Evolutionary conservation across 2,888 invertebrate genomes (phyloP), one percentile per base, ranked within the genome.

Genomic region (Napeogenes inachia): DNA sequence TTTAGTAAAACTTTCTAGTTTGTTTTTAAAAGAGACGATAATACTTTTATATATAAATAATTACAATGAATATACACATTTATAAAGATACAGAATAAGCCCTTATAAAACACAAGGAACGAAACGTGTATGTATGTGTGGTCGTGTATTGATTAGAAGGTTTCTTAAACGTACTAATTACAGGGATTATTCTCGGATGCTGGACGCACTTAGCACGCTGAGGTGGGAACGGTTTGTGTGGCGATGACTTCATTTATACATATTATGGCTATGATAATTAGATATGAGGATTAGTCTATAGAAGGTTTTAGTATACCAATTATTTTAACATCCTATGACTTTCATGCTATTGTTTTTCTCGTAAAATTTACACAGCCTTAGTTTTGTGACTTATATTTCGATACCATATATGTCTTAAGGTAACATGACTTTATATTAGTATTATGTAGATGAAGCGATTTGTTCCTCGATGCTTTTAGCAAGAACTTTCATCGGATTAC

Each of bases 131-230:
- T 5, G 50, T 10, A 47, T 13, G 64, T 66, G 65, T 66, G 65
- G 65, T 55, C 65, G 46, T 32, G n/a, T 21, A 32, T 59, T 45
- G 56, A 62, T 65, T 63, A 60, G 63, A 58, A 56, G 47, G 53
- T 63, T 54, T 54, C 59, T 33, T 63, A 46, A 57, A 63, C 57
- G 54, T 61, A 66, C 65, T 66, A 66, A 66, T 63, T 63, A 61
- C 13, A 21, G 21, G 61, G 56, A 63, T 63, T 63, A 66, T 54
- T 59, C 45, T 55, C 56, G 55, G 56, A 30, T 47, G 58, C 64
- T 50, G 47, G 30, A 50, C 30, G 50, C 67, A 66, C 67, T 69
- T 69, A 68, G 67, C 68, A 56, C 61, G 55, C 56, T 47, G 57
- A 64, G 63, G 64, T 66, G 68, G 64, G 67, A 65, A 67, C 57